These are phyloP conservation scores for Caranx melampygus DNA, from an alignment of 2,113 vertebrate species.

Conservation along the genomic window DNA sequence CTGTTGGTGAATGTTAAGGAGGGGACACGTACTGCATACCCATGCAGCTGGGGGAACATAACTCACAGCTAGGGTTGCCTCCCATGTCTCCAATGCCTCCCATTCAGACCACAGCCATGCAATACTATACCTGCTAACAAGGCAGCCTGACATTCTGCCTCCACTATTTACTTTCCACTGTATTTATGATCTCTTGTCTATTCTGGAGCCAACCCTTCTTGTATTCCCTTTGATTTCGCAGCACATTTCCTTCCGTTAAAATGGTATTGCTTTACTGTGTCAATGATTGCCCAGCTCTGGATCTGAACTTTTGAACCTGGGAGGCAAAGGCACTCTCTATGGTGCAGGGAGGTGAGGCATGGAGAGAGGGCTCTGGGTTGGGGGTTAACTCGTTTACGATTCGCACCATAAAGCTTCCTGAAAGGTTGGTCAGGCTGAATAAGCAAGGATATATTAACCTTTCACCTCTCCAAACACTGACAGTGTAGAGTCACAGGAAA, in stretches of 20 bases:
- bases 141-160: slow-evolving; percentile 69
- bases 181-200: slow-evolving; percentile 71
- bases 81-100: slow-evolving; percentile 65
- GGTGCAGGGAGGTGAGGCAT: slow-evolving; percentile 13
- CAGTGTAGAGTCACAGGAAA: slow-evolving; percentile 47
- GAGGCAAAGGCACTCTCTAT: slow-evolving; percentile 31
- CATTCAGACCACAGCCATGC: slow-evolving; percentile 74
- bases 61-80: slow-evolving; percentile 76
- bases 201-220: slow-evolving; percentile 56
- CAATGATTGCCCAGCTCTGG: slow-evolving; percentile 69
- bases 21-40: slow-evolving; percentile 58
- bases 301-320: slow-evolving; percentile 78
- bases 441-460: slow-evolving; percentile 71
- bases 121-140: slow-evolving; percentile 79
- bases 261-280: slow-evolving; percentile 53
- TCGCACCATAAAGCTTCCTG: slow-evolving; percentile 71
- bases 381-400: slow-evolving; percentile 71
- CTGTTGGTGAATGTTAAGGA: slow-evolving; percentile 60
- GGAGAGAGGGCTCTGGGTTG: slow-evolving; percentile 36
- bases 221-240: slow-evolving; percentile 61
- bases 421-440: slow-evolving; percentile 63
- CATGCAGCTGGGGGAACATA: slow-evolving; percentile 53
- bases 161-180: slow-evolving; percentile 75
- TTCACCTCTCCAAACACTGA: slow-evolving; percentile 57
- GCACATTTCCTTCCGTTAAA: slow-evolving; percentile 51